Evolutionary conservation across 2,113 vertebrate species (phyloP).

Genomic region (Alethe diademata): DNA sequence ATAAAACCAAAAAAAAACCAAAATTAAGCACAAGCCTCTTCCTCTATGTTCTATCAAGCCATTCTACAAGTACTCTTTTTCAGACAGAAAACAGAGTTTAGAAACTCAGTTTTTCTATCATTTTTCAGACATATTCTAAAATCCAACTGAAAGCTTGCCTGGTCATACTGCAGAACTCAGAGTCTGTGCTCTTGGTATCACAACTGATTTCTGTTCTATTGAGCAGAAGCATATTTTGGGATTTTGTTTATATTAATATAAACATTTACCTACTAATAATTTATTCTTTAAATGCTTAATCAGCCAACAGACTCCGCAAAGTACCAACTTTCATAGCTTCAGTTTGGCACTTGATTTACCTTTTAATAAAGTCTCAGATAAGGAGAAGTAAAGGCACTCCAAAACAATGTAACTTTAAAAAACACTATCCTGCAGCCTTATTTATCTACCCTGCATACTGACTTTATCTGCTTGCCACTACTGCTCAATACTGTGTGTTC

Average conservation of each 20-base stretch:
- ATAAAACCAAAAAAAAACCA: neutral
- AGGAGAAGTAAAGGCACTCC: neutral
- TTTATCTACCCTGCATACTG: neutral
- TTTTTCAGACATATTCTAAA: neutral
- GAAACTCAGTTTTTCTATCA: neutral
- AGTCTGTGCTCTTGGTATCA: neutral
- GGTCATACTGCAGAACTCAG: neutral
- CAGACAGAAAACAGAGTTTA: neutral
- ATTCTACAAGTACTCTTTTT: neutral
- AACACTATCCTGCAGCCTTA: rapidly evolving
- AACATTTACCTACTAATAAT: neutral
- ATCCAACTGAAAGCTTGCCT: neutral
- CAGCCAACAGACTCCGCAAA: neutral
- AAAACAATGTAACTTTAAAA: neutral
- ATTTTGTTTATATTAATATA: neutral
- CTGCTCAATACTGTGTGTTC: neutral
- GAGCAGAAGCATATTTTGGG: neutral
- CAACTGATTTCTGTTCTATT: neutral
- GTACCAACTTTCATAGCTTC: neutral
- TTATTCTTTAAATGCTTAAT: neutral
- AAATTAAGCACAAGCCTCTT: rapidly evolving
- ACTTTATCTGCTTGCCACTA: neutral
- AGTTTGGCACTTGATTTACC: neutral
- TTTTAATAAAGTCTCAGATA: neutral
- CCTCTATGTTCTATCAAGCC: neutral